Conservation (phyloP, 2,888 invertebrate species). For the Troglohyphantes excavatus region DNA sequence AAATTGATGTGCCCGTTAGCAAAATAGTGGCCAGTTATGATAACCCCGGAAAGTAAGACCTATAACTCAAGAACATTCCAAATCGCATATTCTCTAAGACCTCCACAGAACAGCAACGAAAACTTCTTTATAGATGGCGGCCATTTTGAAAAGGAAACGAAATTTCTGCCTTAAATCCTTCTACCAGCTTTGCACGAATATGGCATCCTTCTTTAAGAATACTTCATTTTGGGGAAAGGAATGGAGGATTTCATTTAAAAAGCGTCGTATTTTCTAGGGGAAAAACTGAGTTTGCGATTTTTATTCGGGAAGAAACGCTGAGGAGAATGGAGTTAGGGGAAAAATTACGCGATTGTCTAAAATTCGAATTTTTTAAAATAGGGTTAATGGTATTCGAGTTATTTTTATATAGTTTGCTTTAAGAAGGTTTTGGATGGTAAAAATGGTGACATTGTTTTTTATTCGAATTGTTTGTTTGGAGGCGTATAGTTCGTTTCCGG, state of each 20-base stretch:
- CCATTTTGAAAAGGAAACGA: too few relatives aligned
- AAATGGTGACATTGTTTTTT: neutral
- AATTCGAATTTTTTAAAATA: neutral
- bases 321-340: too few relatives aligned
- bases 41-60: neutral
- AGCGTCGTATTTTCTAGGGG: constrained; percentile 9
- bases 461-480: neutral
- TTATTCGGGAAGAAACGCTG: neutral
- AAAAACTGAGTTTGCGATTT: neutral
- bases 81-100: too few relatives aligned
- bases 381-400: neutral
- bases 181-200: neutral
- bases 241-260: constrained; percentile 3
- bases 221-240: constrained; percentile 18
- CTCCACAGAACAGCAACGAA: neutral
- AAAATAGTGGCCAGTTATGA: neutral
- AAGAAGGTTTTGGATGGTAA: neutral
- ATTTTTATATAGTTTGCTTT: neutral
- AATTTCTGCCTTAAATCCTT: neutral
- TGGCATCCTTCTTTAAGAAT: constrained; percentile 6
- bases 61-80: neutral
- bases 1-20: neutral
- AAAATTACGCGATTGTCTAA: neutral
- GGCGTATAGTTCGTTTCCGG: too few relatives aligned
- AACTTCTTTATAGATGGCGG: neutral